These are phyloP conservation scores for Enteromius viviparus DNA, from an alignment of 2,797 vertebrate species.

Conservation along the genomic window DNA sequence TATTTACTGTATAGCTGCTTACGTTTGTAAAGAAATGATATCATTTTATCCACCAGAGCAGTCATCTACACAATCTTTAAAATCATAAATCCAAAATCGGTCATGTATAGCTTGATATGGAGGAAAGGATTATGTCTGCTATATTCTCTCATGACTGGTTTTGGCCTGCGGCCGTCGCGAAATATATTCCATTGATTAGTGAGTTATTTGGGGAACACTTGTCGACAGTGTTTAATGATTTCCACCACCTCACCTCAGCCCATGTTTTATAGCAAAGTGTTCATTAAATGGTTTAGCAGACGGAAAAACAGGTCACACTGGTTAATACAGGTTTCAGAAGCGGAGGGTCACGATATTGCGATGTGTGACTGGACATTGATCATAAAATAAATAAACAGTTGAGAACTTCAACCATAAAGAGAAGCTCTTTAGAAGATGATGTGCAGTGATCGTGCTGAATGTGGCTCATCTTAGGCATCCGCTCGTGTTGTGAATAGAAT, in stretches of 20 bases:
- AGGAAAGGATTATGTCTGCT: constrained; percentile 26
- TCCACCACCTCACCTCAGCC: constrained; percentile 22
- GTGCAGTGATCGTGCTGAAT: constrained; percentile 11
- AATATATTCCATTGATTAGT: constrained; percentile 33
- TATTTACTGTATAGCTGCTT: constrained; percentile 41
- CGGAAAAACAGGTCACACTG: constrained; percentile 23
- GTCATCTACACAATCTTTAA: constrained; percentile 22
- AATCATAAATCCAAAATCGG: constrained; percentile 37
- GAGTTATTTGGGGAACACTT: constrained; percentile 40
- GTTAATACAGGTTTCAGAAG: constrained; percentile 29
- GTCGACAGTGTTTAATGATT: constrained; percentile 44
- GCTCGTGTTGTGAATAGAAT: constrained; percentile 61
- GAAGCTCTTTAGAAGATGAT: constrained; percentile 23
- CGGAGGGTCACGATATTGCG: constrained; percentile 24
- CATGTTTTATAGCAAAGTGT: constrained; percentile 42
- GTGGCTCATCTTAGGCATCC: constrained; percentile 20
- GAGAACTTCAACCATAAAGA: constrained; percentile 55
- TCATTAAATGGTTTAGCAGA: constrained; percentile 49
- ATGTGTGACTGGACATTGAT: constrained; percentile 2
- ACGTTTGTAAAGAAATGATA: constrained; percentile 28
- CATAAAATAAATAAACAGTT: constrained; percentile 14
- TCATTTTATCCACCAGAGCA: neutral
- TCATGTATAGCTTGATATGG: constrained; percentile 9
- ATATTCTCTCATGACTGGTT: constrained; percentile 30
- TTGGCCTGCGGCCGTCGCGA: neutral